Conservation (phyloP, 2,113 vertebrate genomes). For the Smithornis capensis region DNA sequence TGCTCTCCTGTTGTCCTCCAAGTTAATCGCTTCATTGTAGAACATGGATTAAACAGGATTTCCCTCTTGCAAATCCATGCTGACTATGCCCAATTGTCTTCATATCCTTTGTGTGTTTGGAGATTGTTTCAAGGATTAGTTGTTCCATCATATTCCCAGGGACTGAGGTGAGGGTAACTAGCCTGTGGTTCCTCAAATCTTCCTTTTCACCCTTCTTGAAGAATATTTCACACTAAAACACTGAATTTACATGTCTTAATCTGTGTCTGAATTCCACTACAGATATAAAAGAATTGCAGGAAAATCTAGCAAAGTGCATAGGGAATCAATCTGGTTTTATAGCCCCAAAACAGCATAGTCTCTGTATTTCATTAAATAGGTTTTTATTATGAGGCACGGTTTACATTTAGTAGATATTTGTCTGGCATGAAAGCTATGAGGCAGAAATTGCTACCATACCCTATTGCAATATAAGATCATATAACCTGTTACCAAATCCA, state of each 20-base stretch:
- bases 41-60: not conserved
- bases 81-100: not conserved
- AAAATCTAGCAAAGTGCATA: not conserved
- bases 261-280: not conserved
- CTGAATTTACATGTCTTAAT: not conserved
- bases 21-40: not conserved
- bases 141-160: not conserved
- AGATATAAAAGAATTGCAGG: not conserved
- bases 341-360: not conserved
- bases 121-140: not conserved
- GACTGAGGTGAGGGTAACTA: not conserved
- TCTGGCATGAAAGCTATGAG: not conserved
- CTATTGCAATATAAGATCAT: not conserved
- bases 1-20: not conserved
- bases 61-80: not conserved
- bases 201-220: not conserved
- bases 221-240: not conserved
- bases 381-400: not conserved
- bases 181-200: not conserved
- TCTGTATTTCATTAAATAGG: slow-evolving; percentile 9
- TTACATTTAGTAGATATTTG: slow-evolving; percentile 7
- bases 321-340: not conserved
- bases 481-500: not conserved
- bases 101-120: not conserved
- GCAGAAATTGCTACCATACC: slow-evolving; percentile 7